Percentiles rank a stretch among this genome's conserved stretches.
Conservation (phyloP, 1,140 invertebrate species). For the Apis laboriosa region DNA sequence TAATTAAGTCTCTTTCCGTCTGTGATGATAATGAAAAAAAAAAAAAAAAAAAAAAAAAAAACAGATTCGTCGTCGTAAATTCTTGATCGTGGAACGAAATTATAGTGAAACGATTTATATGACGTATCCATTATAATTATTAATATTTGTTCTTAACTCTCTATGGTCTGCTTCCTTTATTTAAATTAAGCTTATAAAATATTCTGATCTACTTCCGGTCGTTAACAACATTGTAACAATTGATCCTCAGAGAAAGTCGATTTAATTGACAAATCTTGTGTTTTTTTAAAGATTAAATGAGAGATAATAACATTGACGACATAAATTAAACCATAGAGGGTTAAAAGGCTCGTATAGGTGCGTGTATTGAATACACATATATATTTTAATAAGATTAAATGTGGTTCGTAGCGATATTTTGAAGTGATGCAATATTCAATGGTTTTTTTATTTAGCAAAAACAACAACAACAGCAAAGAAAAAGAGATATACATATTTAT, state of each 20-base stretch:
- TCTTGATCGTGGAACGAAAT: constrained; percentile 35
- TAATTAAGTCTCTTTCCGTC: constrained; percentile 59
- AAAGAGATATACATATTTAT: constrained; percentile 12
- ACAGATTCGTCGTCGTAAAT: constrained; percentile 12
- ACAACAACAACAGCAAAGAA: not conserved
- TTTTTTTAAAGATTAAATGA: not conserved
- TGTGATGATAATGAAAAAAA: constrained; percentile 59
- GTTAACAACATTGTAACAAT: not conserved
- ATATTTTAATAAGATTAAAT: constrained; percentile 60
- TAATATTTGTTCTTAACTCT: constrained; percentile 51
- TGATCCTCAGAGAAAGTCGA: too few relatives aligned
- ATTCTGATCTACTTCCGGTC: not conserved
- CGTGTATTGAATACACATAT: constrained; percentile 35
- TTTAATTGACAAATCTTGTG: not conserved
- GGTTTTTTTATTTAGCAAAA: not conserved
- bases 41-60: constrained; percentile 13
- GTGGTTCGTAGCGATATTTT: constrained; percentile 48
- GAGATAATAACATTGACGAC: not conserved
- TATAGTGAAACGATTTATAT: constrained; percentile 30
- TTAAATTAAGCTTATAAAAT: not conserved
- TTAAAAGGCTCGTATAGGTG: constrained; percentile 31
- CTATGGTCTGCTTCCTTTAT: not conserved
- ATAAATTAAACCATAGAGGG: constrained; percentile 2
- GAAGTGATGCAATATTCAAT: constrained; percentile 23
- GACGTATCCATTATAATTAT: constrained; percentile 29